phyloP scores from a whole-genome alignment of 2,113 vertebrate species.

The Vireo altiloquus region DNA sequence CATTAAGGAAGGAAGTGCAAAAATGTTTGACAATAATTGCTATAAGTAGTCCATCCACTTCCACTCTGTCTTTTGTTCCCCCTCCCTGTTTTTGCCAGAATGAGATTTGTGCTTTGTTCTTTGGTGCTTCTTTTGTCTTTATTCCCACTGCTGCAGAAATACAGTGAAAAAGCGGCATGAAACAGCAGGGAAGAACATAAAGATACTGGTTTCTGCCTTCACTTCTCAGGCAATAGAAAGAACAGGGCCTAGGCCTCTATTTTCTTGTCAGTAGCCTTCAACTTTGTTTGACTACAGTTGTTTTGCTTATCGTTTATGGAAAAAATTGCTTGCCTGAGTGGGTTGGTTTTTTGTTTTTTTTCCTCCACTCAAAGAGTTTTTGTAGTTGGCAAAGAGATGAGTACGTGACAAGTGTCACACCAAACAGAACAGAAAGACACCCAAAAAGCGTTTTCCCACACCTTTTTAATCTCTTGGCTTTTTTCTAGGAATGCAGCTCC shows the following conservation, averaged over 20 bases:
- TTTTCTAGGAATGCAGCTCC: neutral
- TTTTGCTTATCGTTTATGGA: neutral
- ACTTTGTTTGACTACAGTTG: neutral
- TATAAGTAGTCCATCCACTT: constrained; percentile 21
- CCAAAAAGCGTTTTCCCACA: neutral
- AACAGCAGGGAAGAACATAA: neutral
- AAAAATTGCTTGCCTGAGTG: neutral
- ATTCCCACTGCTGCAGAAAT: neutral
- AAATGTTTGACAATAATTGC: constrained; percentile 46
- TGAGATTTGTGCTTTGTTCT: neutral
- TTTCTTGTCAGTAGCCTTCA: neutral
- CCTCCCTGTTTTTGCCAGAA: neutral
- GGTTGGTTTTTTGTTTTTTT: neutral
- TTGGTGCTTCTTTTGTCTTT: neutral
- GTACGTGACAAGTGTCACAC: rapidly evolving
- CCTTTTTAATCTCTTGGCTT: rapidly evolving
- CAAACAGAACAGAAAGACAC: neutral
- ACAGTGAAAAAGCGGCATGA: neutral
- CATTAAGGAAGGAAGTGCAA: constrained; percentile 40
- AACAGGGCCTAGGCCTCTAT: neutral
- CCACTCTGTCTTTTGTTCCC: neutral
- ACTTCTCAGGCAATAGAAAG: neutral
- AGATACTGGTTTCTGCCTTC: neutral
- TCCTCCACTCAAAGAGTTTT: neutral
- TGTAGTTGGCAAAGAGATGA: neutral